These are phyloP conservation scores for Setipinna tenuifilis DNA, from an alignment of 2,797 vertebrate genomes.

Conservation along the genomic window DNA sequence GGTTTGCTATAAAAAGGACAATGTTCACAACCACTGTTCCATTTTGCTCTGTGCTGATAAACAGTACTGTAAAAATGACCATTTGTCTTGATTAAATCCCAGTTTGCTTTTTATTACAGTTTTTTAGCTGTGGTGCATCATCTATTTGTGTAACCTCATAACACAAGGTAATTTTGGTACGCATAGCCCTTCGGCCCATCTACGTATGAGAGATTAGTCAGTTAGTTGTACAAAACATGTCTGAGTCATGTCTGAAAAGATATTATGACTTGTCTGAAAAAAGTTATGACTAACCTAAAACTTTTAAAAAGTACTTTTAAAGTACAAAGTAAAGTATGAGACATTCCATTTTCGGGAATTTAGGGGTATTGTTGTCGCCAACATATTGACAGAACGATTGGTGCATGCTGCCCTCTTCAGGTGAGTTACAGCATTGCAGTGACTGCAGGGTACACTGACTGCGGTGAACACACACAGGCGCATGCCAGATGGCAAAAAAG, in stretches of 20 bases:
- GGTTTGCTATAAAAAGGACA: background rate
- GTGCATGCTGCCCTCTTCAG: conserved; percentile 74
- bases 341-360: background rate
- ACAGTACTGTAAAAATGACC: background rate
- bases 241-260: background rate
- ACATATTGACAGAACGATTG: conserved; percentile 37
- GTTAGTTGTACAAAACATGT: background rate
- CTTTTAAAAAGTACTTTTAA: too few species aligned
- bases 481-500: conserved; percentile 67
- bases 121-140: background rate
- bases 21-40: background rate
- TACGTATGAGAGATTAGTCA: background rate
- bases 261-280: background rate
- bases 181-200: too few species aligned
- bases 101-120: background rate
- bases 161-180: background rate
- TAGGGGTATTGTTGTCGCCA: background rate
- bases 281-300: too few species aligned
- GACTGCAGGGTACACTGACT: background rate
- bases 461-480: background rate
- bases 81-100: background rate
- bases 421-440: conserved; percentile 63
- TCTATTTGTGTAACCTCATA: background rate
- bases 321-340: background rate
- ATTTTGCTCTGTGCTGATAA: background rate